A percentile compares a stretch with the other conserved stretches of the same genome.
Evolutionary conservation across 2,113 vertebrate genomes (phyloP).

Genomic region (Nettapus auritus): DNA sequence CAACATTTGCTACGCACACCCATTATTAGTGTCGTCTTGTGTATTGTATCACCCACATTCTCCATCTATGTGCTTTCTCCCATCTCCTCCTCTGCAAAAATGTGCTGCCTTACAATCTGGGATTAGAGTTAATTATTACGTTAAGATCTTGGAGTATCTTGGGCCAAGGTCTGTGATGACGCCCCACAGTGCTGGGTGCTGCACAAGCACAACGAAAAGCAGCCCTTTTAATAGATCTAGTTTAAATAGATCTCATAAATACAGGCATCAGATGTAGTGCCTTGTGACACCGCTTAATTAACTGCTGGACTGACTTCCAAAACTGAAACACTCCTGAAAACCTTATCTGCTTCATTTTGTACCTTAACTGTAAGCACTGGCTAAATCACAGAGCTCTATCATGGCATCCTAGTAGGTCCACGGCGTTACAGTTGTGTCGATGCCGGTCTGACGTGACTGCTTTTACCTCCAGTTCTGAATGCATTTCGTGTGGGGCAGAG

Average conservation of each 20-base stretch:
- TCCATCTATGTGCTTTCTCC: background rate
- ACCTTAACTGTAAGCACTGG: background rate
- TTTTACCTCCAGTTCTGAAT: background rate
- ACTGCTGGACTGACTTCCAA: background rate
- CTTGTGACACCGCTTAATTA: background rate
- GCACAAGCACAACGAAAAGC: background rate
- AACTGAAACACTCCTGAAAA: background rate
- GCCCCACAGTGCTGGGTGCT: background rate
- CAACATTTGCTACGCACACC: slow-evolving; percentile 9
- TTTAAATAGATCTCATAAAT: background rate
- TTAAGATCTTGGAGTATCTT: background rate
- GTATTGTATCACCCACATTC: slow-evolving; percentile 14
- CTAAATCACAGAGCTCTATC: background rate
- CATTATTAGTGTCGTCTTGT: slow-evolving; percentile 11
- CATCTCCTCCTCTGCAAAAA: background rate
- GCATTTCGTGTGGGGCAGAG: background rate
- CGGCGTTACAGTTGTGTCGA: background rate
- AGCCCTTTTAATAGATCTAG: too few relatives aligned
- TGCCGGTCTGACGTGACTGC: too few relatives aligned
- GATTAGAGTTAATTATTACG: slow-evolving; percentile 1
- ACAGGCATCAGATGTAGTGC: background rate
- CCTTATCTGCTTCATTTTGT: background rate
- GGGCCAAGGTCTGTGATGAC: background rate
- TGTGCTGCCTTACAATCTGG: background rate
- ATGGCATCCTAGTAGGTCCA: background rate